Conservation (phyloP, 2,888 invertebrate genomes). For the Scotopteryx bipunctaria region DNA sequence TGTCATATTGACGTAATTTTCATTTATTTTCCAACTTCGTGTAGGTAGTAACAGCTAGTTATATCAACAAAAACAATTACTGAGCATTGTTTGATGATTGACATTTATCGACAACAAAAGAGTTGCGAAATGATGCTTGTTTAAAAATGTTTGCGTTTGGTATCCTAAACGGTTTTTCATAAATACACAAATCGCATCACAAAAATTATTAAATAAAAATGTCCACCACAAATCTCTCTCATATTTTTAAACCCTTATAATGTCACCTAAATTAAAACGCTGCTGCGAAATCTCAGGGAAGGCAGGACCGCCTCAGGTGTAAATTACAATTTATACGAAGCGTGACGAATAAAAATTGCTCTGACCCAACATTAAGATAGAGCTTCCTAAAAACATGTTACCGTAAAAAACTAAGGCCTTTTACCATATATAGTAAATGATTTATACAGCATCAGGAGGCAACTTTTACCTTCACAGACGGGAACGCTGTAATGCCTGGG, state of each 20-base stretch:
- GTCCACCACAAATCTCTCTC: slow-evolving; percentile 5
- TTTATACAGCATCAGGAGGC: too few species aligned
- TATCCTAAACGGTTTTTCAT: neutral
- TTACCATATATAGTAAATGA: too few species aligned
- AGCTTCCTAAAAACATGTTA: neutral
- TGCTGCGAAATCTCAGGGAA: slow-evolving; percentile 17
- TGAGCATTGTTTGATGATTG: too few species aligned
- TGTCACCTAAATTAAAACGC: slow-evolving; percentile 30
- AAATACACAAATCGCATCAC: neutral
- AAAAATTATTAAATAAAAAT: neutral
- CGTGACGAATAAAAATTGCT: slow-evolving; percentile 40
- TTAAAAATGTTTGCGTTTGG: neutral
- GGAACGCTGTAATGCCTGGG: too few species aligned
- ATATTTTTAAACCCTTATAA: slow-evolving; percentile 17
- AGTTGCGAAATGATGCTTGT: too few species aligned
- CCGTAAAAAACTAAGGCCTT: slow-evolving; percentile 16
- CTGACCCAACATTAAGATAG: slow-evolving; percentile 28
- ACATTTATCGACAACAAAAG: too few species aligned
- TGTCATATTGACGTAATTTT: too few species aligned
- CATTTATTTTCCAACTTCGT: too few species aligned
- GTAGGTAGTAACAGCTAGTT: too few species aligned
- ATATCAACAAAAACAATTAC: too few species aligned
- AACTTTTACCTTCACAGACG: too few species aligned
- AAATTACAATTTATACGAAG: slow-evolving; percentile 36
- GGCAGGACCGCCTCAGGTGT: slow-evolving; percentile 32